Evolutionary conservation across 2,888 invertebrate species (phyloP), one percentile per base, ranked within the genome.

Genomic region (Leptura quadrifasciata): DNA sequence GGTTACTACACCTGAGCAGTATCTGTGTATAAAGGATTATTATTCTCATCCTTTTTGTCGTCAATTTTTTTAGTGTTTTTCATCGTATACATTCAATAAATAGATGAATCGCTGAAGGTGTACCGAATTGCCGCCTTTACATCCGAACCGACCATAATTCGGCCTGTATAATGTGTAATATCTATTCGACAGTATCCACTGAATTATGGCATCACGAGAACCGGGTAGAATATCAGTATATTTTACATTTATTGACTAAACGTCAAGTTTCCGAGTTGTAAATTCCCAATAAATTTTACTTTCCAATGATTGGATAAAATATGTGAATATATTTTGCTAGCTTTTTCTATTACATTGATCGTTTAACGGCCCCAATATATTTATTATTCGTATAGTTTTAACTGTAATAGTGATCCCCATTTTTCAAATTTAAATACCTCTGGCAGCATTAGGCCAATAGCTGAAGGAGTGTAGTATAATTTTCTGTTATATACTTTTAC

Each of bases 231-330:
- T 61, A 6, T 4, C 61, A 35, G 61, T 35, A 61, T 18, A 35
- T 61, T 61, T 17, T 17, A 31, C 27, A 31, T 61, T 61, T 61
- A 61, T 61, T 18, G 61, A 61, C 61, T 18, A 61, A 61, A 31
- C 31, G 61, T 61, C 61, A 18, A 12, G 6, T 61, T 35, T n/a
- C 31, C 57, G 10, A 17, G 17, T 61, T 61, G 61, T 61, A 61
- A 61, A 61, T 31, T 31, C 27, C 61, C 35, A 27, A 31, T 61
- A 61, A 61, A 61, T 61, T 61, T 31, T 31, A 31, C n/a, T 17
- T 61, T 35, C 17, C 61, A 61, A 17, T 18, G 27, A 61, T 61
- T 61, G 15, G 35, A 31, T 61, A 10, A 61, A 61, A 61, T 61
- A 61, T 61, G 54, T 10, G 60, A n/a, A 31, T 31, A 21, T 9